A percentile compares a stretch with the other conserved stretches of the same genome.
Conservation (phyloP, 2,797 vertebrate species). For the Tolypeutes matacus region DNA sequence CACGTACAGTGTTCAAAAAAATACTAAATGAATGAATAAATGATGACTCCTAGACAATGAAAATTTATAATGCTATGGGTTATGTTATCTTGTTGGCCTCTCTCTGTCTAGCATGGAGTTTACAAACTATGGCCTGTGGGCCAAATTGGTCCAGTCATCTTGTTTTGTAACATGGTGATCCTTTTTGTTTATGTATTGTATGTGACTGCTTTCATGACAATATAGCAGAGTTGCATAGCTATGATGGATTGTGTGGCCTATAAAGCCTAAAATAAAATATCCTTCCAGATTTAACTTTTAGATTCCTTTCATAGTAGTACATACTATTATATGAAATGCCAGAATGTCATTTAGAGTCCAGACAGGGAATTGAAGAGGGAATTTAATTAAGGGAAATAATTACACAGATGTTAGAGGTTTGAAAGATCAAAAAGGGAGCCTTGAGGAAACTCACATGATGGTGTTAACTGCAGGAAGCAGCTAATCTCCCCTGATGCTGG, state of each 20-base stretch:
- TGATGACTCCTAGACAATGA: neutral
- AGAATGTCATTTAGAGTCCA: neutral
- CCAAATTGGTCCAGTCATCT: neutral
- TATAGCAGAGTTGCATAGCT: neutral
- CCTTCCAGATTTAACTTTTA: slow-evolving; percentile 24
- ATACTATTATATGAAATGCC: neutral
- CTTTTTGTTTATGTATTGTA: neutral
- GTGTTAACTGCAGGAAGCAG: neutral
- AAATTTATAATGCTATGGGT: neutral
- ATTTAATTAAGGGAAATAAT: slow-evolving; percentile 1
- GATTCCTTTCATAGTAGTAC: neutral
- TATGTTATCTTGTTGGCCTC: neutral
- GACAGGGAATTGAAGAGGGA: neutral
- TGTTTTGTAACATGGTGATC: neutral
- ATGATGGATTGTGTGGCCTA: neutral
- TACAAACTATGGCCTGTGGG: neutral
- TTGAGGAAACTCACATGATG: neutral
- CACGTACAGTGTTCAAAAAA: neutral
- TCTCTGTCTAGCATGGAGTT: neutral
- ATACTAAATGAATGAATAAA: neutral
- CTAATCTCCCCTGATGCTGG: neutral
- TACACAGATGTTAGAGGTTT: neutral
- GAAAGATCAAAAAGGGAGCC: neutral
- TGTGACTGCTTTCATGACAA: neutral
- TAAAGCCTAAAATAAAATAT: neutral